Base-by-base conservation (phyloP, 2,797 vertebrate genomes). In the Arrhamphus sclerolepis region DNA sequence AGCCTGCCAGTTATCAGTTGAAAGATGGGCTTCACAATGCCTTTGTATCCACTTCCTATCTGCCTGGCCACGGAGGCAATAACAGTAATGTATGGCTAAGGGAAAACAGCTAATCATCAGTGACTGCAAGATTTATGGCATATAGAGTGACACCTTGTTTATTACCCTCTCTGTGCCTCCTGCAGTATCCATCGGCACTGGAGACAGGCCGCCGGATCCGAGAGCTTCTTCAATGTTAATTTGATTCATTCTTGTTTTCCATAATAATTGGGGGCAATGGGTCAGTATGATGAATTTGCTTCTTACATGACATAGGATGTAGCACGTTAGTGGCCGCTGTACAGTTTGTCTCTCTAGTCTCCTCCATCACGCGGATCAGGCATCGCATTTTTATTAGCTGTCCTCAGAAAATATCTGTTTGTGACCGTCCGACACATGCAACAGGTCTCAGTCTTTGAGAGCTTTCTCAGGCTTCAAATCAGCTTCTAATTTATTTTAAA, bases 121-220 rank as follows among this genome's bases (percentile, higher is more conserved):
- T 91, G 91, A 92, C 90, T 92, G 85, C 83, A 86, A 92, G 93
- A 93, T 92, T 92, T 93, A 93, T 91, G 83, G 90, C 88, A 83
- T 87, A 89, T 89, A 85, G 83, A 73, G 80, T 83, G 86, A 84
- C 87, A 85, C 81, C 86, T 88, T 89, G 89, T 93, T 93, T 94
- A 91, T 91, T 90, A 80, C 82, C 86, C 85, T 75, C 80, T 82
- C 69, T 56, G 69, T 73, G 77, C 65, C 77, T 74, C 46, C 77
- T 20, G 69, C 82, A 26, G 80, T 75, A 86, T 83, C 80, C 80
- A 64, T 80, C 43, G 77, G 81, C 80, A 54, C 7, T 46, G 58
- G 70, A 70, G 85, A 80, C 80, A 75, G 59, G 65, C 85, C 63
- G 62, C 62, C 72, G 55, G 69, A 82, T 82, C 81, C 53, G 54